Evolutionary conservation across 2,113 vertebrate species (phyloP), one percentile per base, ranked within the genome.

Genomic region (Crotalus helleri): DNA sequence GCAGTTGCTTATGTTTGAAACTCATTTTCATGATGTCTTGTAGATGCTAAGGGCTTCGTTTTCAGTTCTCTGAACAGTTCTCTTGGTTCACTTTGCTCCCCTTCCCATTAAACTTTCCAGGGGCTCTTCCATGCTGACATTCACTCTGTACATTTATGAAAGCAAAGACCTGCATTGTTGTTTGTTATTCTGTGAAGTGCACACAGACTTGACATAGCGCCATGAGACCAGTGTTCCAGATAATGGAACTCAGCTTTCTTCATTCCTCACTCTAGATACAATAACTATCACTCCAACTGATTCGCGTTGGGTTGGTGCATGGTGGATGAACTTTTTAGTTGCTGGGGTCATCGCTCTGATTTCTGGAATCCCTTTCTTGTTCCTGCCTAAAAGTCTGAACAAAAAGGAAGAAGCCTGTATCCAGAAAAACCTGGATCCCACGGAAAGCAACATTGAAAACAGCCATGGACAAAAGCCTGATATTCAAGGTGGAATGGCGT

Each of bases 281-380:
- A 95, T 99, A 92, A 98, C 96, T 59, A 99, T 99, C 96, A 98
- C 98, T 12, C 98, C 99, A 0, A 97, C 97, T n/a, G 99, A 99
- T 74, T 96, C 98, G 12, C 98, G 98, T 33, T 99, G 99, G 99
- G 99, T 99, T 61, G 99, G 99, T 0, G 99, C 99, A 0, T 99
- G 99, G 99, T 99, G 99, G 99, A 94, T 99, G 89, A 97, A 98
- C 13, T 99, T 99, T 96, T 59, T 99, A 49, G 93, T 98, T 51
- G 96, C 97, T 33, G 98, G 98, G 12, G 29, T 24, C 21, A 4
- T 97, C 24, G 95, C 93, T 85, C 92, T 99, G 51, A 85, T 98
- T 11, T 95, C 98, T 90, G 98, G 98, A 90, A 96, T 99, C 92
- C 99, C 99, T 23, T 99, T 99, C 95, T 99, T 98, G 97, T 99